Conservation (phyloP, 2,113 vertebrate species). For the Carassius gibelio region DNA sequence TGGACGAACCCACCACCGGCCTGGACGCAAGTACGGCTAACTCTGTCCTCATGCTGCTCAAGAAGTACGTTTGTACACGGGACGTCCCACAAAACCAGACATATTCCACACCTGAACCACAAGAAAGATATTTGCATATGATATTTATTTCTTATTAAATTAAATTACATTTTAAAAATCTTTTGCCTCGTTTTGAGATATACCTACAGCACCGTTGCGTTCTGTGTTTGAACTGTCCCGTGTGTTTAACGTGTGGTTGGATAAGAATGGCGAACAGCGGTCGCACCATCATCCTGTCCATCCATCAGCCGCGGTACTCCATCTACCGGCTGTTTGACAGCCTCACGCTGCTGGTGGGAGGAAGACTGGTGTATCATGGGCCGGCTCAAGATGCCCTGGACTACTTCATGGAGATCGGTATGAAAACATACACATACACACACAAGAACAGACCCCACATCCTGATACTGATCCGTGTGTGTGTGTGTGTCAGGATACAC, state of each 20-base stretch:
- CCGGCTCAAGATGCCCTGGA: conserved; percentile 75
- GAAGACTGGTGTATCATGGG: conserved; percentile 84
- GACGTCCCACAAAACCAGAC: too few relatives aligned
- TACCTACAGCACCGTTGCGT: too few relatives aligned
- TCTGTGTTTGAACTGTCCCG: too few relatives aligned
- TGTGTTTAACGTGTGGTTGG: background rate
- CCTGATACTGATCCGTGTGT: background rate
- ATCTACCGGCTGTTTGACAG: conserved; percentile 91
- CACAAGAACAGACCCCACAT: background rate
- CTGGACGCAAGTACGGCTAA: too few relatives aligned
- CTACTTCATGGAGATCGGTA: conserved; percentile 85
- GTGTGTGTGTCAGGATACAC: conserved; percentile 77
- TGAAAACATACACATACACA: conserved; percentile 1
- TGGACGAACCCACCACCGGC: too few relatives aligned
- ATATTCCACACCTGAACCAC: too few relatives aligned
- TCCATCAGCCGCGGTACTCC: conserved; percentile 93
- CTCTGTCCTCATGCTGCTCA: too few relatives aligned
- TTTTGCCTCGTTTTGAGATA: too few relatives aligned
- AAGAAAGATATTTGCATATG: too few relatives aligned
- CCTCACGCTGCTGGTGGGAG: conserved; percentile 77
- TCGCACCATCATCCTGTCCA: conserved; percentile 91
- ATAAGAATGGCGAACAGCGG: conserved; percentile 84
- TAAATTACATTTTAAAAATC: too few relatives aligned
- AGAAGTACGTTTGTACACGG: too few relatives aligned
- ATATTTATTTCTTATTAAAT: too few relatives aligned